A percentile compares a stretch with the other conserved stretches of the same genome.
phyloP scores from a whole-genome alignment of 2,888 invertebrate species.

The Caenorhabditis macrosperma region DNA sequence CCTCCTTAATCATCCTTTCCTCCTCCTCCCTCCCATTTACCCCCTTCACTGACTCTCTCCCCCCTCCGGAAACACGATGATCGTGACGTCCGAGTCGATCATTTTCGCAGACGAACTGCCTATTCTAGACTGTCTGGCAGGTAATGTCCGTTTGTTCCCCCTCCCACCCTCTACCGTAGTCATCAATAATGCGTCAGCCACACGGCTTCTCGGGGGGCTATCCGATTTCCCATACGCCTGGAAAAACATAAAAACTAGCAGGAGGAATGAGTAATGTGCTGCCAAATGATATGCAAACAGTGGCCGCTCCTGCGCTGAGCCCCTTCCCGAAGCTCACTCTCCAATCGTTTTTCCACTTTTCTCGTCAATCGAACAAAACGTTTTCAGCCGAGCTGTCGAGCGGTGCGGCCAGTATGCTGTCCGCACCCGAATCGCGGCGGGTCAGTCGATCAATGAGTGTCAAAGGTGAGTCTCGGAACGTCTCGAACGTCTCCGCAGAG shows the following conservation, averaged over 20 bases:
- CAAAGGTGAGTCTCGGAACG: conserved; percentile 29
- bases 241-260: conserved; percentile 41
- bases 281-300: conserved; percentile 59
- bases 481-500: neutral
- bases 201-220: conserved; percentile 16
- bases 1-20: conserved; percentile 38
- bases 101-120: conserved; percentile 45
- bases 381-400: conserved; percentile 57
- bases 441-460: conserved; percentile 61
- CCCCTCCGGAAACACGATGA: conserved; percentile 8
- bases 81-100: conserved; percentile 45
- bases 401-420: conserved; percentile 55
- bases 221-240: conserved; percentile 15
- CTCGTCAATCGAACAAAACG: neutral
- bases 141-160: conserved; percentile 22
- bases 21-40: neutral
- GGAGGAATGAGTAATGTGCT: conserved; percentile 46
- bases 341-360: neutral
- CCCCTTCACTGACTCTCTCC: neutral
- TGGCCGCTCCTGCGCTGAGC: neutral
- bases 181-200: conserved; percentile 28
- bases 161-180: conserved; percentile 43
- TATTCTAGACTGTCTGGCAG: conserved; percentile 52
- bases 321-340: neutral
- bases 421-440: conserved; percentile 52